Conservation (phyloP, 1,140 invertebrate species). For the Agrilus planipennis region DNA sequence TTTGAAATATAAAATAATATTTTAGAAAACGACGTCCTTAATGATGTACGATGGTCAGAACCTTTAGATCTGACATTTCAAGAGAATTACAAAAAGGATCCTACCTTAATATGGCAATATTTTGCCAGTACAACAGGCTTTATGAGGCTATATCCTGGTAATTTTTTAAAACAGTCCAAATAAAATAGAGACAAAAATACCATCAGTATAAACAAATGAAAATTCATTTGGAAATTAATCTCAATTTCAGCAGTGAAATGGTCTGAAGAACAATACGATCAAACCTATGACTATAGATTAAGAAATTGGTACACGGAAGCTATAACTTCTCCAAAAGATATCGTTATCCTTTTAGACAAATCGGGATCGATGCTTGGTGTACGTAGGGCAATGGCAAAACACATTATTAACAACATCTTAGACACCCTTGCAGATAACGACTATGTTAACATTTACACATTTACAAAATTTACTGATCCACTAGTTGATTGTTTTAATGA, state of each 20-base stretch:
- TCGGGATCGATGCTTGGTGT: slow-evolving; percentile 96
- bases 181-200: neutral
- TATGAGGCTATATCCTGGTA: slow-evolving; percentile 74
- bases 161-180: neutral
- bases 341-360: slow-evolving; percentile 88
- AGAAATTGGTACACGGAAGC: slow-evolving; percentile 94
- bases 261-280: slow-evolving; percentile 53
- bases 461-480: slow-evolving; percentile 61
- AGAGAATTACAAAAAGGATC: slow-evolving; percentile 77
- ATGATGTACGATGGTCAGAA: slow-evolving; percentile 60
- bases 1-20: neutral
- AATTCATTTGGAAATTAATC: neutral
- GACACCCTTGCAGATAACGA: slow-evolving; percentile 98
- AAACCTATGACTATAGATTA: slow-evolving; percentile 80
- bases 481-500: slow-evolving; percentile 78
- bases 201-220: neutral
- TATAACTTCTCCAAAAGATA: slow-evolving; percentile 92
- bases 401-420: slow-evolving; percentile 88
- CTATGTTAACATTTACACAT: slow-evolving; percentile 92
- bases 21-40: slow-evolving; percentile 24
- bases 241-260: slow-evolving; percentile 49
- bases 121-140: slow-evolving; percentile 90
- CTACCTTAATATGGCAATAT: slow-evolving; percentile 88
- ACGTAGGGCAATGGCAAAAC: slow-evolving; percentile 83
- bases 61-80: slow-evolving; percentile 70